Conservation (phyloP, 2,113 vertebrate genomes). For the Halichoerus grypus region DNA sequence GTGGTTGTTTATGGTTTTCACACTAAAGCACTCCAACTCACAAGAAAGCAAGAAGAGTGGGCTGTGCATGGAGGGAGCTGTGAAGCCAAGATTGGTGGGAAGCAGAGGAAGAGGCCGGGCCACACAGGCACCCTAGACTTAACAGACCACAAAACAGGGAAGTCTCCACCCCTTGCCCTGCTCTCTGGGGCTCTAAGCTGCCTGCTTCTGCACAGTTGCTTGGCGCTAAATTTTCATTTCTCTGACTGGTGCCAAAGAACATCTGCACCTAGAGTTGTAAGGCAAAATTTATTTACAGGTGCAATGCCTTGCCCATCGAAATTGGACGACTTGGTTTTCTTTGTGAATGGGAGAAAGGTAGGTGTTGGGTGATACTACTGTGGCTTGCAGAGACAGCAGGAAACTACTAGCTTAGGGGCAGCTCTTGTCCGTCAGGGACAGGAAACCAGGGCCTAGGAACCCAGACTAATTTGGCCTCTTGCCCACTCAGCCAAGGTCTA, state of each 20-base stretch:
- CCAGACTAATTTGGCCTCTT: neutral
- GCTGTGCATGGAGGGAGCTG: neutral
- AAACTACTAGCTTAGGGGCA: neutral
- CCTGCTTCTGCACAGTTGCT: neutral
- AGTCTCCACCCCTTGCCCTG: neutral
- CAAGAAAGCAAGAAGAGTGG: neutral
- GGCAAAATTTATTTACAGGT: neutral
- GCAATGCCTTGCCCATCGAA: neutral
- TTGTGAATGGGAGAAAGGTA: constrained; percentile 79
- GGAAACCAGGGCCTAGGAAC: neutral
- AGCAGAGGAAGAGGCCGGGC: neutral
- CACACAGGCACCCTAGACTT: neutral
- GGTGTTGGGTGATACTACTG: neutral
- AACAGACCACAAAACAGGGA: neutral
- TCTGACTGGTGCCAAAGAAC: neutral
- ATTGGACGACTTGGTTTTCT: constrained; percentile 72
- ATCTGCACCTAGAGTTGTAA: neutral
- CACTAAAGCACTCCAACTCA: neutral
- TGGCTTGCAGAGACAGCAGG: neutral
- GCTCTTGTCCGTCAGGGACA: neutral
- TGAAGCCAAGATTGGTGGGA: constrained; percentile 12
- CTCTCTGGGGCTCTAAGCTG: neutral
- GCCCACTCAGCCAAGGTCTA: neutral
- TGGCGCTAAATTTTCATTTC: neutral
- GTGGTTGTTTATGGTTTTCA: neutral